Evolutionary conservation across 1,140 invertebrate species (phyloP).

Genomic region (Mamestra configurata): DNA sequence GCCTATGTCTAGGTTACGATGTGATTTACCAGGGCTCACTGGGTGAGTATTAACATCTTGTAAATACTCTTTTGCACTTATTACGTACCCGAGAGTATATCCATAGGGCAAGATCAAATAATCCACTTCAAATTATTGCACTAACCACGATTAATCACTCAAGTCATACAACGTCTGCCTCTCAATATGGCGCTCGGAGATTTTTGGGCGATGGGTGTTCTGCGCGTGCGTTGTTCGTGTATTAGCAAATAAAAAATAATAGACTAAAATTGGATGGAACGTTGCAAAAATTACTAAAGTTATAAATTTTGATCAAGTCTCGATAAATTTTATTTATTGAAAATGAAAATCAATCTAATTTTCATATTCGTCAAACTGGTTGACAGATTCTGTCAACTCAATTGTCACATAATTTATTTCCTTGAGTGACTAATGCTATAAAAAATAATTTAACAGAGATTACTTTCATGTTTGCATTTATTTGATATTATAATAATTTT

Average conservation of each 20-base stretch:
- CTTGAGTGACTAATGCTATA: conserved; percentile 26
- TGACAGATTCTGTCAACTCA: conserved; percentile 66
- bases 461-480: background rate
- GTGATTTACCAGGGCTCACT: conserved; percentile 72
- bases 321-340: conserved; percentile 65
- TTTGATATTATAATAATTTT: background rate
- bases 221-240: conserved; percentile 87
- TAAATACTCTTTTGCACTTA: conserved; percentile 76
- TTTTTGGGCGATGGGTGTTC: conserved; percentile 86
- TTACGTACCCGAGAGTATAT: conserved; percentile 88
- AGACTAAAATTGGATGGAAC: conserved; percentile 65
- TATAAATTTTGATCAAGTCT: conserved; percentile 58
- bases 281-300: conserved; percentile 62
- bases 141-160: conserved; percentile 88
- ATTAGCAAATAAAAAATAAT: conserved; percentile 82
- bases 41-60: conserved; percentile 68
- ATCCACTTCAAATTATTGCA: conserved; percentile 88
- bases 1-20: conserved; percentile 88
- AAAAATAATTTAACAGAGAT: background rate
- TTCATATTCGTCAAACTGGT: conserved; percentile 77
- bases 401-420: conserved; percentile 51
- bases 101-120: conserved; percentile 88
- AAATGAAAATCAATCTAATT: conserved; percentile 73
- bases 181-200: conserved; percentile 88
- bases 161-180: conserved; percentile 88